Conservation (phyloP, 2,113 vertebrate genomes). For the Dipodomys ordii region DNA sequence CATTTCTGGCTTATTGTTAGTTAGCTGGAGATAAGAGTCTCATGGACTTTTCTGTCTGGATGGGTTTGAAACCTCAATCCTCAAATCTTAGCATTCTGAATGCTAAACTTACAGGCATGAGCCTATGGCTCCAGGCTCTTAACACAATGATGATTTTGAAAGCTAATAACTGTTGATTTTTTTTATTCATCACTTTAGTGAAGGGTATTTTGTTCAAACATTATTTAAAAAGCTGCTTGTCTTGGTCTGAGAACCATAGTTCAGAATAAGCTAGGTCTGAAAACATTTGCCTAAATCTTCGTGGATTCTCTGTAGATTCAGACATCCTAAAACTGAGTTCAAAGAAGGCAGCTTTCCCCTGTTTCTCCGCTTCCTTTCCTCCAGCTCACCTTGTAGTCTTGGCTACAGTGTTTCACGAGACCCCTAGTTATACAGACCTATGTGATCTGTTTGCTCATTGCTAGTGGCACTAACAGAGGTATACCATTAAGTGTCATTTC, state of each 20-base stretch:
- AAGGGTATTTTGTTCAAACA: too few species aligned
- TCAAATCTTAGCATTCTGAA: too few species aligned
- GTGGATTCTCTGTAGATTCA: background rate
- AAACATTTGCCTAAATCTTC: background rate
- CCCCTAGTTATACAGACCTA: background rate
- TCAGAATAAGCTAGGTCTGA: background rate
- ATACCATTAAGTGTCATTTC: slow-evolving; percentile 2
- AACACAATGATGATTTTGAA: background rate
- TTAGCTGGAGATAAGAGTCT: too few species aligned
- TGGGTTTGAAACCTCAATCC: too few species aligned
- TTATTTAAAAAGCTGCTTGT: background rate
- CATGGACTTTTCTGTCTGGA: too few species aligned
- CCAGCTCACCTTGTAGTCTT: background rate
- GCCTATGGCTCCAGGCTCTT: too few species aligned
- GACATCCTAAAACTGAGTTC: background rate
- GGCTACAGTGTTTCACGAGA: background rate
- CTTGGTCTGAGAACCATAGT: rapidly evolving
- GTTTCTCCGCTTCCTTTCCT: background rate
- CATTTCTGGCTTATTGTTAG: too few species aligned
- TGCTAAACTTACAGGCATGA: too few species aligned
- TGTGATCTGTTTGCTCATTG: background rate
- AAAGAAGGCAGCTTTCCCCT: background rate
- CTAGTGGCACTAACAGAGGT: background rate
- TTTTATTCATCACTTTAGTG: too few species aligned
- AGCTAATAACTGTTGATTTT: background rate